phyloP scores from a whole-genome alignment of 2,113 vertebrate genomes.

The Mixornis gularis region DNA sequence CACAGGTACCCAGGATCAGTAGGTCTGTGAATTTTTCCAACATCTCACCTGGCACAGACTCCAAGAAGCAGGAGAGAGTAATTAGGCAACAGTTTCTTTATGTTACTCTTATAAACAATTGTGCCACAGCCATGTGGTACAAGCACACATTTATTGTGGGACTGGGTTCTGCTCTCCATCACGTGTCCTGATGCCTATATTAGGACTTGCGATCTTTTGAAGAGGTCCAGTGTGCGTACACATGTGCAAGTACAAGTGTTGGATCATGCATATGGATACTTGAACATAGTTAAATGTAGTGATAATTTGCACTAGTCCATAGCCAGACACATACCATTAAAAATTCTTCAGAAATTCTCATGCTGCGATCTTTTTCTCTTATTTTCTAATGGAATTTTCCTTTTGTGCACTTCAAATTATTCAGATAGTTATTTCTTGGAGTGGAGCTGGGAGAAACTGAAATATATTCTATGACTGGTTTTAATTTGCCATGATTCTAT shows the following conservation, averaged over 20 bases:
- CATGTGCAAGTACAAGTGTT: fast-evolving
- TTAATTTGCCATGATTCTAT: neutral
- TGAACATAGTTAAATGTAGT: neutral
- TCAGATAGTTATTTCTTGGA: neutral
- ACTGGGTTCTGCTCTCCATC: neutral
- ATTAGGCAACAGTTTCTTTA: neutral
- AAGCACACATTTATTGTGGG: neutral
- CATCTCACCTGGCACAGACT: neutral
- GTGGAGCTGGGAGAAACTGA: neutral
- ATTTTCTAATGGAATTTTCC: neutral
- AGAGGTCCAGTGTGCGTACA: neutral
- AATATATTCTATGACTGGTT: neutral
- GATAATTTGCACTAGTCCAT: neutral
- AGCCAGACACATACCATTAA: fast-evolving
- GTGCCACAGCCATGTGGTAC: neutral
- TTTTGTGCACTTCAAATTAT: neutral
- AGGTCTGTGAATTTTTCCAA: neutral
- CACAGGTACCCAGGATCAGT: neutral
- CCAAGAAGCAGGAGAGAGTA: neutral
- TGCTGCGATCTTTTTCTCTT: neutral
- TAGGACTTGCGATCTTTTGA: neutral
- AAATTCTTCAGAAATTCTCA: neutral
- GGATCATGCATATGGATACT: neutral
- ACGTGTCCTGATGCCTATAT: neutral
- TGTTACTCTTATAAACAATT: neutral